These are phyloP conservation scores for Rhinichthys klamathensis DNA, from an alignment of 2,113 vertebrate species.

Conservation along the genomic window DNA sequence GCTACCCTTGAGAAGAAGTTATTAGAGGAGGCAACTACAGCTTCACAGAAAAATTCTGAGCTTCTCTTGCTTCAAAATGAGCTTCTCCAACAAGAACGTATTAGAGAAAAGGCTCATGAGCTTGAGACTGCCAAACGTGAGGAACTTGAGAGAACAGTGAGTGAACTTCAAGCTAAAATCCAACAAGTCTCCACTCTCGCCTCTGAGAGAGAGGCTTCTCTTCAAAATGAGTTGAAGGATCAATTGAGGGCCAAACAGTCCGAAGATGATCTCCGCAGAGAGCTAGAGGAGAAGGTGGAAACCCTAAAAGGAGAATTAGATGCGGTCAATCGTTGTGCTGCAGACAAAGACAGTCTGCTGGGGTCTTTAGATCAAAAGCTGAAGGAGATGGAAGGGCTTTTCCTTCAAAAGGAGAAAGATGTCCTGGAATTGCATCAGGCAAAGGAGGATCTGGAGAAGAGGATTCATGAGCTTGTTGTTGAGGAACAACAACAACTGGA, in stretches of 20 bases:
- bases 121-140: neutral
- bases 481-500: constrained; percentile 48
- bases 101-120: constrained; percentile 13
- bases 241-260: neutral
- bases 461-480: neutral
- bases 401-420: constrained; percentile 42
- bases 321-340: neutral
- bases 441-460: constrained; percentile 44
- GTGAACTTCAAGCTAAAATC: constrained; percentile 27
- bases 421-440: neutral
- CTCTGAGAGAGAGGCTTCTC: constrained; percentile 27
- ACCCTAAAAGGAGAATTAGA: constrained; percentile 35
- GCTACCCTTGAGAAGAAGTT: constrained; percentile 39
- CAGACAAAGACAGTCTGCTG: constrained; percentile 31
- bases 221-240: neutral
- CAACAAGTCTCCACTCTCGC: neutral
- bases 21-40: neutral
- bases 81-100: constrained; percentile 23
- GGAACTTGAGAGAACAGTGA: neutral
- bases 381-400: constrained; percentile 36
- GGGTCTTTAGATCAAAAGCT: constrained; percentile 19
- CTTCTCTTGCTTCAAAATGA: constrained; percentile 52
- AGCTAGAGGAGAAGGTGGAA: constrained; percentile 58
- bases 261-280: constrained; percentile 70
- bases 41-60: constrained; percentile 31